A percentile compares a stretch with the other conserved stretches of the same genome.
These are phyloP conservation scores for Sisor rabdophorus DNA, from an alignment of 2,113 vertebrate genomes.

Conservation along the genomic window DNA sequence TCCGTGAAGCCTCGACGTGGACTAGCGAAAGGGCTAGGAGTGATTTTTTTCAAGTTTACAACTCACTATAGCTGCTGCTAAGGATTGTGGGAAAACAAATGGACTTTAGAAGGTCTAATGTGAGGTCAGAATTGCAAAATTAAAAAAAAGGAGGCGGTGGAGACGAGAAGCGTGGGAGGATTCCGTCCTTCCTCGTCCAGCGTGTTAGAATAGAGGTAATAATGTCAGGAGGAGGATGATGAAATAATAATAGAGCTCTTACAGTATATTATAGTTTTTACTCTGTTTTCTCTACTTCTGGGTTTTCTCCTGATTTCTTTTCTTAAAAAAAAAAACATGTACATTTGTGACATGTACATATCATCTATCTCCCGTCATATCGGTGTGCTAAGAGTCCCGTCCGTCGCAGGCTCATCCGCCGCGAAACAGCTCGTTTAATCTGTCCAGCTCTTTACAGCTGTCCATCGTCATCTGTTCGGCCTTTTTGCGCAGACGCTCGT, in stretches of 20 bases:
- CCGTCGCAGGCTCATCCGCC: conserved; percentile 74
- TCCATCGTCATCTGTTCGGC: conserved; percentile 93
- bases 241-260: conserved; percentile 42
- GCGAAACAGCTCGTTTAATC: conserved; percentile 87
- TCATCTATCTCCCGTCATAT: conserved; percentile 56
- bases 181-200: background rate
- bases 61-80: conserved; percentile 13
- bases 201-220: background rate
- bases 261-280: conserved; percentile 55
- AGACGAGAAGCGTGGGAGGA: conserved; percentile 34
- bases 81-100: conserved; percentile 26
- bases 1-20: background rate
- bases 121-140: conserved; percentile 42
- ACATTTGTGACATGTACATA: conserved; percentile 52
- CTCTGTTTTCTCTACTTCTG: conserved; percentile 55
- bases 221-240: background rate
- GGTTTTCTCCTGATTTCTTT: conserved; percentile 55
- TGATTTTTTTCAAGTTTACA: background rate
- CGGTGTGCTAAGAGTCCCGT: conserved; percentile 46
- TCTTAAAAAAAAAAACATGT: conserved; percentile 61
- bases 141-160: conserved; percentile 28
- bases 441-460: conserved; percentile 91
- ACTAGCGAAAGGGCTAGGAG: background rate
- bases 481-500: conserved; percentile 87
- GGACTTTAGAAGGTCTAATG: conserved; percentile 15